Evolutionary conservation across 2,797 vertebrate genomes (phyloP).

Genomic region (Enteromius radiatus): DNA sequence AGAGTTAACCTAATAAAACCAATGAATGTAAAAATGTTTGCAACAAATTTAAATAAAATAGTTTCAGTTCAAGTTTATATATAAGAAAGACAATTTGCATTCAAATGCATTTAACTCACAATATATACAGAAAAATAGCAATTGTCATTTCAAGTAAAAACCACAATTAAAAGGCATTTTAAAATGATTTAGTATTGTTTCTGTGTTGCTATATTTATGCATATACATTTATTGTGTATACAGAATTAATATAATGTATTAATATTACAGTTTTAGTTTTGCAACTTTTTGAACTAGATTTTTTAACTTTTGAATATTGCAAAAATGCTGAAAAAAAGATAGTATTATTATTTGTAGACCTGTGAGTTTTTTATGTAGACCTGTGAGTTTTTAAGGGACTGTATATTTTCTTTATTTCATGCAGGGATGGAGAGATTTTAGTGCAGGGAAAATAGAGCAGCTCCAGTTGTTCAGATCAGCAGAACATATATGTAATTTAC

Average conservation of each 20-base stretch:
- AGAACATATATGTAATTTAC: constrained; percentile 69
- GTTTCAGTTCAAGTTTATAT: background rate
- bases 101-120: background rate
- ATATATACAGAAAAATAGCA: background rate
- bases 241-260: background rate
- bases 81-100: background rate
- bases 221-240: background rate
- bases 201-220: background rate
- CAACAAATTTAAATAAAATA: too few relatives aligned
- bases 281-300: too few relatives aligned
- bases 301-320: too few relatives aligned
- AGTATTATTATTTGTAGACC: too few relatives aligned
- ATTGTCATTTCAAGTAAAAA: background rate
- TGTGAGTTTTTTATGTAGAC: too few relatives aligned
- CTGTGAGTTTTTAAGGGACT: background rate
- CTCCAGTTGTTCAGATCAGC: constrained; percentile 63
- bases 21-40: too few relatives aligned
- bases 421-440: constrained; percentile 1
- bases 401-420: background rate
- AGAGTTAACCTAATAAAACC: too few relatives aligned
- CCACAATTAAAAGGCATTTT: background rate
- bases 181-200: background rate
- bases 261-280: background rate
- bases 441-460: background rate
- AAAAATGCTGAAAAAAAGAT: too few relatives aligned